phyloP scores from a whole-genome alignment of 2,888 invertebrate species.

The Tachina lurida region DNA sequence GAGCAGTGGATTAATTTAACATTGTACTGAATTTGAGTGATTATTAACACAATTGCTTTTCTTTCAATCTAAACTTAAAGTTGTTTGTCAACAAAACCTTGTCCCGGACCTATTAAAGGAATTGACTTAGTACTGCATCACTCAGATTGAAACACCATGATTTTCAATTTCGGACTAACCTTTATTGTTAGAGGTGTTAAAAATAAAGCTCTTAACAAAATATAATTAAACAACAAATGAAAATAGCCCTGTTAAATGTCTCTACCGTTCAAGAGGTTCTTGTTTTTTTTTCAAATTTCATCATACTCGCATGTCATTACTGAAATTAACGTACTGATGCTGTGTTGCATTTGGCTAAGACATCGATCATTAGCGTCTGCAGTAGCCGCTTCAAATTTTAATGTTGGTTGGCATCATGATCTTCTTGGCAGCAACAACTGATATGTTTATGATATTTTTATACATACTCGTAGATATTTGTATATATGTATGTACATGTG shows the following conservation, averaged over 20 bases:
- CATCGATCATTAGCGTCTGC: conserved; percentile 53
- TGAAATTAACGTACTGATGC: conserved; percentile 23
- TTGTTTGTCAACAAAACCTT: too few species aligned
- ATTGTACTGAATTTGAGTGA: too few species aligned
- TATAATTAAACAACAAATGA: neutral
- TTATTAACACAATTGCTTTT: too few species aligned
- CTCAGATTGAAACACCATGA: too few species aligned
- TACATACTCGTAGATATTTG: neutral
- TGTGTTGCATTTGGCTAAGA: conserved; percentile 34
- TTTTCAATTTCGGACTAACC: too few species aligned
- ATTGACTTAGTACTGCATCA: too few species aligned
- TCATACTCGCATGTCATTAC: conserved; percentile 51
- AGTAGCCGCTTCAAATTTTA: conserved; percentile 41
- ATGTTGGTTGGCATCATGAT: conserved; percentile 25
- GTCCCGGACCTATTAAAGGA: too few species aligned
- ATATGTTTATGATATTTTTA: conserved; percentile 1
- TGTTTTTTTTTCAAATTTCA: conserved; percentile 1
- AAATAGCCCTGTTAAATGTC: neutral
- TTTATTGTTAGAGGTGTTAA: conserved; percentile 51
- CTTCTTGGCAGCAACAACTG: conserved; percentile 20
- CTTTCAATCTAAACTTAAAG: too few species aligned
- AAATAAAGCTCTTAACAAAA: conserved; percentile 46
- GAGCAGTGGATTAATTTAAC: too few species aligned
- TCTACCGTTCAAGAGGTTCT: conserved; percentile 1
- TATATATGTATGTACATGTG: neutral